Base-by-base conservation (phyloP, 2,888 invertebrate species). In the Xestobium rufovillosum region DNA sequence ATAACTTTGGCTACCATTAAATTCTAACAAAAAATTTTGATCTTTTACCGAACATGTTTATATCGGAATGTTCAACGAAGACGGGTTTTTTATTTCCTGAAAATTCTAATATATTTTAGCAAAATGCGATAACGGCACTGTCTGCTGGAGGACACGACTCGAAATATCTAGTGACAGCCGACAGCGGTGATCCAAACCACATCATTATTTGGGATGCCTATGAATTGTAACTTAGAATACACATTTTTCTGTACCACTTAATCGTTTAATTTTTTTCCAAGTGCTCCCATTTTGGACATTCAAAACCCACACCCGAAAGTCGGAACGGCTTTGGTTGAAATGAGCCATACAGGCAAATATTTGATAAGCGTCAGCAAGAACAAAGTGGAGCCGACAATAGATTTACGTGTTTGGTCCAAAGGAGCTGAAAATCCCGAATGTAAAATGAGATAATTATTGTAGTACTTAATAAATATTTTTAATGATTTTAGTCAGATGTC, bases 371-470 rank as follows among this genome's bases (percentile, higher is more conserved):
- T 78, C 32, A 74, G 69, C 2, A 70, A 70, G 41, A 66, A 65
- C 29, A 61, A 64, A 1, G 59, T 58, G 34, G 69, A 71, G 13
- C 52, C 54, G 1, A 45, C n/a, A n/a, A n/a, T 80, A 1, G 62
- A 71, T 43, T 71, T 78, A 60, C 80, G 80, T 78, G 61, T 75
- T 28, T 80, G 80, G 80, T 71, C 75, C 17, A 64, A 56, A 14
- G 75, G 73, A 3, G 49, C 49, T 4, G 66, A 71, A 8, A 48
- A 55, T 29, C 71, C 76, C 3, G 68, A 78, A 54, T 76, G 78
- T 78, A 59, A 51, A 32, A 26, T 13, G 3, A 8, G 11, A 3
- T 10, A 15, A 28, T 11, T 17, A 1, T 8, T 28, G 8, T 10
- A 9, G 11, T 9, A 28, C 11, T 11, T 17, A 4, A 31, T 6